Evolutionary conservation across 1,140 invertebrate species (phyloP).

Genomic region (Bombus turneri): DNA sequence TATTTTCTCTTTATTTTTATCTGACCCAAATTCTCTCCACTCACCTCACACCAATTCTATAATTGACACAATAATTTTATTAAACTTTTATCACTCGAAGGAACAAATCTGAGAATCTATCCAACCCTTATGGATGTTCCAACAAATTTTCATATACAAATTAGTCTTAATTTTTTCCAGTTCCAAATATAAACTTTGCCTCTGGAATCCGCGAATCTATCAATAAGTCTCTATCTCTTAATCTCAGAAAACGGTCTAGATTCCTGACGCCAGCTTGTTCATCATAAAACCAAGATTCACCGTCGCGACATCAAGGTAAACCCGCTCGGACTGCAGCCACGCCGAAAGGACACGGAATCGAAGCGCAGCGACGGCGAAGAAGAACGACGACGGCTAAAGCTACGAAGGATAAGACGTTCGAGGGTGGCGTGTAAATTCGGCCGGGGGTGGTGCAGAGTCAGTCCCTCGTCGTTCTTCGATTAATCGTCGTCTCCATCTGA

Average conservation of each 20-base stretch:
- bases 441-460: neutral
- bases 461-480: slow-evolving; percentile 39
- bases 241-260: neutral
- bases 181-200: neutral
- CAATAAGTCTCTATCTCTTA: neutral
- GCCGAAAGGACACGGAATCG: slow-evolving; percentile 10
- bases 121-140: too few relatives aligned
- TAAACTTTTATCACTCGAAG: neutral
- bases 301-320: neutral
- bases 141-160: too few relatives aligned
- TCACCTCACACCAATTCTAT: too few relatives aligned
- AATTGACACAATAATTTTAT: neutral
- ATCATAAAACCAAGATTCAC: neutral
- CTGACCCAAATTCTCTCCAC: too few relatives aligned
- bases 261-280: too few relatives aligned
- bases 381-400: slow-evolving; percentile 21
- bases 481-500: slow-evolving; percentile 60
- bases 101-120: too few relatives aligned
- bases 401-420: slow-evolving; percentile 1
- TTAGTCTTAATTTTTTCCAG: neutral
- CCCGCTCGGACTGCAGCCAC: neutral
- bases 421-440: slow-evolving; percentile 1
- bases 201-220: neutral
- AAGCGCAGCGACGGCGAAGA: slow-evolving; percentile 6
- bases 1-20: neutral